Percentiles rank a stretch among this genome's conserved stretches.
phyloP scores from a whole-genome alignment of 2,113 vertebrate genomes.

The Nothoprocta perdicaria region DNA sequence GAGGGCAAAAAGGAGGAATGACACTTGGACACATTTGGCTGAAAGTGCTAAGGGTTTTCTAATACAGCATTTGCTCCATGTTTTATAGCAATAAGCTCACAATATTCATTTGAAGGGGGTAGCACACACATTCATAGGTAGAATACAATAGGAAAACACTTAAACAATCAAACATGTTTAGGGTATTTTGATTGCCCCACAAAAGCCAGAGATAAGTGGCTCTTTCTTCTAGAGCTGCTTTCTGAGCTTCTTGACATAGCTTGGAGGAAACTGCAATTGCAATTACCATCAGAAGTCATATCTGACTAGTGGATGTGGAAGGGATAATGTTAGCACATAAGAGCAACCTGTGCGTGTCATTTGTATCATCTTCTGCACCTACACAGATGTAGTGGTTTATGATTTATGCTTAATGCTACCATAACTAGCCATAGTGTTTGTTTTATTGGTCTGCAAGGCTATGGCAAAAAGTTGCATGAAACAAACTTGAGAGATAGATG shows the following conservation, averaged over 20 bases:
- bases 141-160: neutral
- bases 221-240: neutral
- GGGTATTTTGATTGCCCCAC: neutral
- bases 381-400: neutral
- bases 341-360: neutral
- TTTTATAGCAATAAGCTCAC: neutral
- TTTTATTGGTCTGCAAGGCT: neutral
- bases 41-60: fast-evolving
- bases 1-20: neutral
- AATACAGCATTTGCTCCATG: neutral
- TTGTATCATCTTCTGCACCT: neutral
- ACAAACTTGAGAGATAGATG: neutral
- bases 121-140: neutral
- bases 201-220: neutral
- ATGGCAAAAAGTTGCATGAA: neutral
- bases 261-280: neutral
- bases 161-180: neutral
- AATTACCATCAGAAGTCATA: neutral
- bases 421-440: neutral
- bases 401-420: neutral
- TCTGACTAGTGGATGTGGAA: fast-evolving
- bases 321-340: neutral
- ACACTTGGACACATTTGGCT: neutral
- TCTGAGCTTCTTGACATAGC: neutral
- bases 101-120: neutral